Conservation (phyloP, 2,888 invertebrate genomes). For the Epinotia brunnichana region DNA sequence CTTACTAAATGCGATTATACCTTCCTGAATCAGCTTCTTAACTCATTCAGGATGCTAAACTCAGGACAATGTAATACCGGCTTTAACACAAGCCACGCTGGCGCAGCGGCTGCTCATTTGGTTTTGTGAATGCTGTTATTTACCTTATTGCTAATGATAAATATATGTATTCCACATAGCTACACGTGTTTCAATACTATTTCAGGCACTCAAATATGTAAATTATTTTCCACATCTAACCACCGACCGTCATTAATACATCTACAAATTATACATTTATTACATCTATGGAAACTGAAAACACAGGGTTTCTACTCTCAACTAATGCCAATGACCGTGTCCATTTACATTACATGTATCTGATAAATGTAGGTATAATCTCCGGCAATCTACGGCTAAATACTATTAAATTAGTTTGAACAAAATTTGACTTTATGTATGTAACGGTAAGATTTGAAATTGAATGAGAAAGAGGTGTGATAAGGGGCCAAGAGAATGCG, state of each 20-base stretch:
- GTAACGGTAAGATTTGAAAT: not conserved
- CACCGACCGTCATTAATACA: not conserved
- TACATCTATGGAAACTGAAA: conserved; percentile 5
- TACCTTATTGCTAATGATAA: not conserved
- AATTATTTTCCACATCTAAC: conserved; percentile 3
- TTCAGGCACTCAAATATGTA: not conserved
- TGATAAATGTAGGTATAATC: conserved; percentile 26
- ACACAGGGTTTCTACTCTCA: conserved; percentile 9
- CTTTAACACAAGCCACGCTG: not conserved
- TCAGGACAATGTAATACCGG: too few species aligned
- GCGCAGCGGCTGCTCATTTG: too few species aligned
- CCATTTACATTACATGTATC: conserved; percentile 23
- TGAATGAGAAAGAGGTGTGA: conserved; percentile 2
- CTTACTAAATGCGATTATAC: too few species aligned
- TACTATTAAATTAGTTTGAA: not conserved
- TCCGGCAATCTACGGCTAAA: conserved; percentile 3
- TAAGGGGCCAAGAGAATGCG: conserved; percentile 13
- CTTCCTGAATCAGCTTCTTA: too few species aligned
- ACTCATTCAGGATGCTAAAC: too few species aligned
- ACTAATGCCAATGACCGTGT: conserved; percentile 32
- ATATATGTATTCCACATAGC: not conserved
- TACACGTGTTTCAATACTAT: not conserved
- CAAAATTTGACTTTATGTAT: conserved; percentile 6
- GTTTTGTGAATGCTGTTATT: not conserved
- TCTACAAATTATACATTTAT: conserved; percentile 7